Percentiles rank a stretch among this genome's conserved stretches.
phyloP scores from a whole-genome alignment of 92 coral and sea anemone species.

The Zoanthus sansibaricus region DNA sequence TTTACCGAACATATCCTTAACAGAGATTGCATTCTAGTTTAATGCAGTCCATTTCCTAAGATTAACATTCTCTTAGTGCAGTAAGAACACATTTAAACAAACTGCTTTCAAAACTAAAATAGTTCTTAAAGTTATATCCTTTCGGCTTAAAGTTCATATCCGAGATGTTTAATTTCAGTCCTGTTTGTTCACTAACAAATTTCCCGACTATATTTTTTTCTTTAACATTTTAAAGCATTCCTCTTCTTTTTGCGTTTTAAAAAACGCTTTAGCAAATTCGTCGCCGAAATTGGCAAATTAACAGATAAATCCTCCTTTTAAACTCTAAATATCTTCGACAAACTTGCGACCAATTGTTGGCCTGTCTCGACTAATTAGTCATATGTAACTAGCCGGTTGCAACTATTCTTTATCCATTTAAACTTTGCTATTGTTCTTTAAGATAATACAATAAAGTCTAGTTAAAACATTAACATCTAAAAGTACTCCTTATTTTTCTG shows the following conservation, averaged over 20 bases:
- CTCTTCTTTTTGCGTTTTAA: neutral
- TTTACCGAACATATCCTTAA: neutral
- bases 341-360: conserved; percentile 1
- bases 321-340: neutral
- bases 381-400: neutral
- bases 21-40: conserved; percentile 6
- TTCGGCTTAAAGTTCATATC: neutral
- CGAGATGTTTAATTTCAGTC: neutral
- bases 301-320: neutral
- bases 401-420: neutral
- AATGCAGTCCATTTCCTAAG: conserved; percentile 16
- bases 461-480: neutral
- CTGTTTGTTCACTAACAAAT: neutral
- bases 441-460: neutral
- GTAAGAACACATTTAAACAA: neutral
- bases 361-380: neutral
- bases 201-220: neutral
- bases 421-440: neutral
- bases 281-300: neutral
- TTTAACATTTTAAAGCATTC: neutral
- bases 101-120: neutral
- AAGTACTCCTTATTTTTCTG: neutral
- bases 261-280: neutral
- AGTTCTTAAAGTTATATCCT: neutral
- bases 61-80: neutral